phyloP scores from a whole-genome alignment of 2,888 invertebrate genomes.

The Pandemis cinnamomeana region DNA sequence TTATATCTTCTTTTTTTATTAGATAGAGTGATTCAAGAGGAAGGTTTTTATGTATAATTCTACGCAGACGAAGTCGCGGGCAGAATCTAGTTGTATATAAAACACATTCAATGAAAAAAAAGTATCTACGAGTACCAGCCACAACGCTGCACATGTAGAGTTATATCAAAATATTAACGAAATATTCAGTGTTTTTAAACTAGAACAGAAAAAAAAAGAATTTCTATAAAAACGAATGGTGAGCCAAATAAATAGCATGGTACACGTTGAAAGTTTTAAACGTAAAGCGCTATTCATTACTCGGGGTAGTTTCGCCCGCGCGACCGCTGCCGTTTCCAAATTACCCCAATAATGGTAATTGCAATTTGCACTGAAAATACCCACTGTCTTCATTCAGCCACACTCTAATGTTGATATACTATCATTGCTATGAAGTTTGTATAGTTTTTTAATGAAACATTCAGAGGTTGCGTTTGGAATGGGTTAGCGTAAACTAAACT shows the following conservation, averaged over 20 bases:
- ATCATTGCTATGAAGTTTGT: conserved; percentile 42
- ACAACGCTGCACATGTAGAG: no score
- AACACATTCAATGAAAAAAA: no score
- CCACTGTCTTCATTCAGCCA: conserved; percentile 70
- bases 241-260: conserved; percentile 12
- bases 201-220: neutral
- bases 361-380: conserved; percentile 75
- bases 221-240: neutral
- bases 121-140: no score
- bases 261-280: conserved; percentile 49
- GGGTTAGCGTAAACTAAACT: neutral
- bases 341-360: conserved; percentile 79
- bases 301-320: conserved; percentile 44
- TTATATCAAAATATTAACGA: no score
- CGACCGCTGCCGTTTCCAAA: conserved; percentile 61
- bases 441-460: conserved; percentile 7
- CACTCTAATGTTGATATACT: conserved; percentile 67
- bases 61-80: no score
- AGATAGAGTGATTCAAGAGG: no score
- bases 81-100: no score
- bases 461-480: neutral
- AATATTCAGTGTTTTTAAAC: neutral
- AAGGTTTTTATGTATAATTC: no score
- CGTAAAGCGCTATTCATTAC: conserved; percentile 50
- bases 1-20: no score